These are phyloP conservation scores for Mercenaria mercenaria DNA, from an alignment of 1,140 invertebrate species.

Conservation along the genomic window DNA sequence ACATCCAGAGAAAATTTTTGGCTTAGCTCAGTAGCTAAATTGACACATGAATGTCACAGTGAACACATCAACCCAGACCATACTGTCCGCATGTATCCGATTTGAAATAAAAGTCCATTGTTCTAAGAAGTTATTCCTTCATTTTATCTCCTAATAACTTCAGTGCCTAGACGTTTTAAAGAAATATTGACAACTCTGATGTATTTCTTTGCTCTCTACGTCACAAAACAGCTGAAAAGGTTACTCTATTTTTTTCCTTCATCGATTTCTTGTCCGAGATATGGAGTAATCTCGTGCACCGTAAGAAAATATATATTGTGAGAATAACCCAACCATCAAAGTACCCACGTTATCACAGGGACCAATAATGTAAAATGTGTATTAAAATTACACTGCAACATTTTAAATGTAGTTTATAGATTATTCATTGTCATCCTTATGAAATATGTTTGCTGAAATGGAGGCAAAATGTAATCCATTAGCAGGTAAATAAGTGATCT, in stretches of 20 bases:
- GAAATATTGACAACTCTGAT: not conserved
- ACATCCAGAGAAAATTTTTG: too few species aligned
- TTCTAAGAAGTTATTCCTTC: too few species aligned
- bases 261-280: not conserved
- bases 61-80: not conserved
- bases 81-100: not conserved
- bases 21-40: not conserved
- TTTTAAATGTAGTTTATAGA: too few species aligned
- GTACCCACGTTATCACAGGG: not conserved
- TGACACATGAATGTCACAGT: not conserved
- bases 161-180: not conserved
- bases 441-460: too few species aligned
- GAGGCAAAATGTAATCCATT: too few species aligned
- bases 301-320: not conserved
- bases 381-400: too few species aligned
- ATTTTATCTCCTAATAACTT: too few species aligned
- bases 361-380: too few species aligned
- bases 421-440: too few species aligned
- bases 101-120: not conserved
- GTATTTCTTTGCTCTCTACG: not conserved
- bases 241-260: not conserved
- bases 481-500: too few species aligned
- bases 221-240: not conserved
- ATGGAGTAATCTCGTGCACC: not conserved
- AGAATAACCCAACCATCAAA: not conserved